These are phyloP conservation scores for Nanger granti DNA, from an alignment of 2,113 vertebrate species.

Conservation along the genomic window DNA sequence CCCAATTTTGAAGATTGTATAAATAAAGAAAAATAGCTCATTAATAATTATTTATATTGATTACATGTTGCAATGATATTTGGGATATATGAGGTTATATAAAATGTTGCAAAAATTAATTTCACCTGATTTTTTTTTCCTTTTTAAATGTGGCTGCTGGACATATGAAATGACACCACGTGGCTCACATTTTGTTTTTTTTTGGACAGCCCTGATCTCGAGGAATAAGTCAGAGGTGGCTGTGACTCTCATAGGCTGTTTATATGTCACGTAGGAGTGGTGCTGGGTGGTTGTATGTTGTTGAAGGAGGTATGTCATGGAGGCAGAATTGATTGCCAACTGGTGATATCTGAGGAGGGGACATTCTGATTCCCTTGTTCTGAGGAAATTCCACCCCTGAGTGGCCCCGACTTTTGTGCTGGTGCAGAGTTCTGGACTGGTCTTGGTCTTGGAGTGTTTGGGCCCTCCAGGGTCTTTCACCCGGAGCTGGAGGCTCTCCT, in stretches of 20 bases:
- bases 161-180: neutral
- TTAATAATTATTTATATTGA: neutral
- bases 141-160: conserved; percentile 19
- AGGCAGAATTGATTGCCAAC: neutral
- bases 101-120: conserved; percentile 1
- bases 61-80: neutral
- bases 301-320: neutral
- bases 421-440: neutral
- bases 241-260: neutral
- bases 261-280: neutral
- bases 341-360: neutral
- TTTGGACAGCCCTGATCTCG: neutral
- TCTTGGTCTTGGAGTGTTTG: neutral
- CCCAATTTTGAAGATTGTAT: neutral
- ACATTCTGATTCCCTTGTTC: neutral
- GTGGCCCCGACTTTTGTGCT: neutral
- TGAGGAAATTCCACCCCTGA: neutral
- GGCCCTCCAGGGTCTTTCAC: neutral
- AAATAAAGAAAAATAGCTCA: neutral
- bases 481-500: neutral
- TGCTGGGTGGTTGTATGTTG: neutral
- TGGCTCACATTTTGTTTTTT: conserved; percentile 5
- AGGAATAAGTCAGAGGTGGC: neutral
- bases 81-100: neutral
- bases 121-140: neutral